Percentiles rank a stretch among this genome's conserved stretches.
phyloP scores from a whole-genome alignment of 2,888 invertebrate genomes.

The Gerris lacustris region DNA sequence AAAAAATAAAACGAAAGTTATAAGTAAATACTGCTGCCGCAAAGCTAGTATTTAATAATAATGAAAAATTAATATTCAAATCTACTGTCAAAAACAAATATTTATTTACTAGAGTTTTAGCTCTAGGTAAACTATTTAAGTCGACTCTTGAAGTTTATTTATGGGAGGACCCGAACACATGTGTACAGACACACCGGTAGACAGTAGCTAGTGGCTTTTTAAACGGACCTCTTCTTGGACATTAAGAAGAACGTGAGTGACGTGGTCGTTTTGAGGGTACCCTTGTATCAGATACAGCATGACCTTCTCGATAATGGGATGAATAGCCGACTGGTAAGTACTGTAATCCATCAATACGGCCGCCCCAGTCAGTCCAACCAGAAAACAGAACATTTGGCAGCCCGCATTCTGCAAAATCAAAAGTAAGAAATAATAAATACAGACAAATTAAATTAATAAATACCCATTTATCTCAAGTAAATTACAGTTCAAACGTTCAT shows the following conservation, averaged over 20 bases:
- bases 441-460: background rate
- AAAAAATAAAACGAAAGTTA: too few species aligned
- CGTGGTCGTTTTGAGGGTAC: slow-evolving; percentile 58
- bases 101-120: too few species aligned
- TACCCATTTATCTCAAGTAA: background rate
- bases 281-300: slow-evolving; percentile 56
- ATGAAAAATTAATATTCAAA: too few species aligned
- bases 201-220: too few species aligned
- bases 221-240: slow-evolving; percentile 77
- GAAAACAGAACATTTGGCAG: slow-evolving; percentile 57
- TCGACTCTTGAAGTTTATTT: too few species aligned
- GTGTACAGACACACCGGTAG: too few species aligned
- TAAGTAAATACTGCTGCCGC: too few species aligned
- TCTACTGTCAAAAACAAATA: too few species aligned
- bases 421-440: slow-evolving; percentile 3
- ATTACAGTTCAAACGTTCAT: background rate
- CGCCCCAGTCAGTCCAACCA: slow-evolving; percentile 59
- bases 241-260: slow-evolving; percentile 55
- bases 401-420: slow-evolving; percentile 52
- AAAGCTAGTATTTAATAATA: too few species aligned
- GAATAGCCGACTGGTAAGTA: slow-evolving; percentile 65
- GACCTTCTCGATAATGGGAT: slow-evolving; percentile 58
- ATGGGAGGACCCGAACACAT: too few species aligned
- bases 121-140: too few species aligned
- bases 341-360: slow-evolving; percentile 67